A percentile compares a stretch with the other conserved stretches of the same genome.
Conservation (phyloP, 2,797 vertebrate species). For the Buphagus erythrorhynchus region DNA sequence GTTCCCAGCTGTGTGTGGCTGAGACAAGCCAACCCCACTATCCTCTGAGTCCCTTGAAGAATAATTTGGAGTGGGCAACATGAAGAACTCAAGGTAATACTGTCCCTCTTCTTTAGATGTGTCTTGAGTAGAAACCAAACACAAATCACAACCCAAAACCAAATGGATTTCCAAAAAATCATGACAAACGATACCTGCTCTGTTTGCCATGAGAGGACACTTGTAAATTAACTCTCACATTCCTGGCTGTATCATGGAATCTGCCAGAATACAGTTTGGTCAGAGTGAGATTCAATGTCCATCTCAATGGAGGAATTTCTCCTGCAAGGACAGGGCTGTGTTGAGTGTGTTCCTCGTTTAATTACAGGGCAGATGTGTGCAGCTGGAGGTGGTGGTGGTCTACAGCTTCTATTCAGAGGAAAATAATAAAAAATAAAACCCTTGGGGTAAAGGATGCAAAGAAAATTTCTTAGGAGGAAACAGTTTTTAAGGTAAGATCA, state of each 20-base stretch:
- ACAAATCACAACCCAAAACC: background rate
- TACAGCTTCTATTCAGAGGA: background rate
- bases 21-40: background rate
- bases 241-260: background rate
- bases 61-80: background rate
- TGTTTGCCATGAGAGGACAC: background rate
- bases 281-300: background rate
- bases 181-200: background rate
- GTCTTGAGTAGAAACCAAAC: background rate
- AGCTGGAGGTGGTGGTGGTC: background rate
- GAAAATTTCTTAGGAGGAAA: background rate
- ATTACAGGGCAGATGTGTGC: background rate
- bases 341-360: accelerated
- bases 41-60: background rate
- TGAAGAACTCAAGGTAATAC: background rate
- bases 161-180: background rate
- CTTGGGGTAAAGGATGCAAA: background rate
- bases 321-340: background rate
- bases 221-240: background rate
- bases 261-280: accelerated
- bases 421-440: background rate
- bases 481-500: background rate
- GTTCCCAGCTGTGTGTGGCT: background rate
- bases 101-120: background rate
- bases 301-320: background rate